Percentiles rank a stretch among this genome's conserved stretches.
phyloP scores from a whole-genome alignment of 2,113 vertebrate species.

The Callocephalon fimbriatum region DNA sequence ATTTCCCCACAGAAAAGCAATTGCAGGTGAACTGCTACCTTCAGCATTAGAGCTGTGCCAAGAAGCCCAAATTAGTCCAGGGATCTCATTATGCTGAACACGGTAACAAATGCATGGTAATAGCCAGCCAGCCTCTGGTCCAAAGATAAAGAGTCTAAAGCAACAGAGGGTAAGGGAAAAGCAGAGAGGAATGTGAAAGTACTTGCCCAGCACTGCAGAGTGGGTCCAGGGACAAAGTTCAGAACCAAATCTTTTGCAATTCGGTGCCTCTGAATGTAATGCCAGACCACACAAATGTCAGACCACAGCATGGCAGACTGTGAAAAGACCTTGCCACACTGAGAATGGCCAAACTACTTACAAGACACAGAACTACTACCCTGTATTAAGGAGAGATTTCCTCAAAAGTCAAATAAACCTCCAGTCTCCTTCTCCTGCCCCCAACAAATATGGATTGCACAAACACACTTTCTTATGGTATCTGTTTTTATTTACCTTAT shows the following conservation, averaged over 20 bases:
- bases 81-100: neutral
- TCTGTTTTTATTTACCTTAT: neutral
- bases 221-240: neutral
- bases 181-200: neutral
- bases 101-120: accelerated
- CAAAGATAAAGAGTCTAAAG: neutral
- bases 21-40: neutral
- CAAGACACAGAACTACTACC: neutral
- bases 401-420: neutral
- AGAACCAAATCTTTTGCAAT: neutral
- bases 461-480: neutral
- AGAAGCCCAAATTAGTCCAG: neutral
- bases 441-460: neutral
- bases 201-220: neutral
- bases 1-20: neutral
- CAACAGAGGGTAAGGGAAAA: neutral
- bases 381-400: neutral
- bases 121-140: neutral
- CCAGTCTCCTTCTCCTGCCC: neutral
- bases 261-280: neutral
- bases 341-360: neutral
- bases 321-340: neutral
- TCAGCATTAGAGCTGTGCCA: neutral
- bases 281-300: neutral
- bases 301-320: neutral